These are phyloP conservation scores for Hemiprocne comata DNA, from an alignment of 2,113 vertebrate species.

Conservation along the genomic window DNA sequence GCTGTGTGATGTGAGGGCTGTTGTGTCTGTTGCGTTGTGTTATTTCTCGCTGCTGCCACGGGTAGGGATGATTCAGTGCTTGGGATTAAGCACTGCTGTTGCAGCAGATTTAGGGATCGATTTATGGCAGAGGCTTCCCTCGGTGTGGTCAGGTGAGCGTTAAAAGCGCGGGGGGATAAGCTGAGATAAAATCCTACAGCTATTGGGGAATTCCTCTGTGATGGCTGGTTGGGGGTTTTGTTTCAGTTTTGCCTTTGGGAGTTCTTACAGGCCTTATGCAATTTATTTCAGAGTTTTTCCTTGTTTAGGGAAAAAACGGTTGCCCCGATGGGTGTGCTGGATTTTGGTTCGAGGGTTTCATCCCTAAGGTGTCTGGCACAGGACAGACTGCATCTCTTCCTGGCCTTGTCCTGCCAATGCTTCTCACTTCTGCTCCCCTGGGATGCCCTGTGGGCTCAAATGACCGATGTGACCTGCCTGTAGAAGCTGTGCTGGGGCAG, in stretches of 20 bases:
- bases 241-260: not conserved
- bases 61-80: not conserved
- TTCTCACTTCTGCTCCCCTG: not conserved
- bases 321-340: not conserved
- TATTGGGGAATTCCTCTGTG: not conserved
- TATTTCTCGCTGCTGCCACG: not conserved
- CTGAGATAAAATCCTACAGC: slow-evolving; percentile 2
- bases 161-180: not conserved
- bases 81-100: not conserved
- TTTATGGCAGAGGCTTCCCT: slow-evolving; percentile 13
- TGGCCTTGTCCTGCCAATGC: not conserved
- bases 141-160: not conserved
- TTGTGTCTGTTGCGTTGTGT: not conserved
- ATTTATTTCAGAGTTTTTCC: not conserved
- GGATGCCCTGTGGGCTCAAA: not conserved
- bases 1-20: slow-evolving; percentile 20
- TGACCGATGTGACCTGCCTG: not conserved
- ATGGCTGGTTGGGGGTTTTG: not conserved
- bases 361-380: not conserved
- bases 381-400: not conserved
- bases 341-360: not conserved
- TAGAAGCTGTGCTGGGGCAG: not conserved
- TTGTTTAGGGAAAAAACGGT: not conserved
- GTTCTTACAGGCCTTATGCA: not conserved
- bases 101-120: slow-evolving; percentile 16